phyloP scores from a whole-genome alignment of 2,888 invertebrate species.

The Andrena bicolor region DNA sequence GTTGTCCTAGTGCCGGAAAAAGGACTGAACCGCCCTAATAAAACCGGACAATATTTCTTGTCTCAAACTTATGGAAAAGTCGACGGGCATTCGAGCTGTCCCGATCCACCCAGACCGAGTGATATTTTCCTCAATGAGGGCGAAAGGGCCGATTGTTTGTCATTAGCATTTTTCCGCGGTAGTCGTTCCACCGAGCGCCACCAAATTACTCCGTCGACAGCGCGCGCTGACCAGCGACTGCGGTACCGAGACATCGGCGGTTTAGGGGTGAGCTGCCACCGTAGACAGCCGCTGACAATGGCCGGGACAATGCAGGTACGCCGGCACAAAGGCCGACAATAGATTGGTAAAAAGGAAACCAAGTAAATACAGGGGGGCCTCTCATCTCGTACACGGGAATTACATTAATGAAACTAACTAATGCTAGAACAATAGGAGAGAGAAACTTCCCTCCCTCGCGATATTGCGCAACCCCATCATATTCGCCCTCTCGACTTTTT shows the following conservation, averaged over 20 bases:
- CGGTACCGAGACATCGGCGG: constrained; percentile 57
- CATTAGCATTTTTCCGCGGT: constrained; percentile 33
- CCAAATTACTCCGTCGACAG: constrained; percentile 57
- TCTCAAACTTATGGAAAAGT: no score
- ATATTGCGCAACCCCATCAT: constrained; percentile 22
- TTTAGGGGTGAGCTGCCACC: constrained; percentile 66
- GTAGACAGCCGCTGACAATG: constrained; percentile 75
- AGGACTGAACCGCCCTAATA: no score
- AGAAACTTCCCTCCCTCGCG: constrained; percentile 56
- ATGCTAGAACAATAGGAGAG: constrained; percentile 75
- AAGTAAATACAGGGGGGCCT: constrained; percentile 77
- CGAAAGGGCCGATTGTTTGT: constrained; percentile 70
- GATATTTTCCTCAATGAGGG: constrained; percentile 11
- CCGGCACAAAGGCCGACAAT: constrained; percentile 77
- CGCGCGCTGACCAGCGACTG: constrained; percentile 66
- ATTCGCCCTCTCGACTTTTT: background rate
- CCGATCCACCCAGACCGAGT: background rate
- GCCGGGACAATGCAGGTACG: constrained; percentile 75
- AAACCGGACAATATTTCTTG: no score
- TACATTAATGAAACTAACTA: constrained; percentile 80
- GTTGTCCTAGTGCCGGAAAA: no score
- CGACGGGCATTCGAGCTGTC: background rate
- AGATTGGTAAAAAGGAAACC: constrained; percentile 81
- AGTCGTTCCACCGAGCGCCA: constrained; percentile 31
- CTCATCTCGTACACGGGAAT: constrained; percentile 76